Evolutionary conservation across 2,113 vertebrate genomes (phyloP), one percentile per base, ranked within the genome.

Genomic region (Monopterus albus): DNA sequence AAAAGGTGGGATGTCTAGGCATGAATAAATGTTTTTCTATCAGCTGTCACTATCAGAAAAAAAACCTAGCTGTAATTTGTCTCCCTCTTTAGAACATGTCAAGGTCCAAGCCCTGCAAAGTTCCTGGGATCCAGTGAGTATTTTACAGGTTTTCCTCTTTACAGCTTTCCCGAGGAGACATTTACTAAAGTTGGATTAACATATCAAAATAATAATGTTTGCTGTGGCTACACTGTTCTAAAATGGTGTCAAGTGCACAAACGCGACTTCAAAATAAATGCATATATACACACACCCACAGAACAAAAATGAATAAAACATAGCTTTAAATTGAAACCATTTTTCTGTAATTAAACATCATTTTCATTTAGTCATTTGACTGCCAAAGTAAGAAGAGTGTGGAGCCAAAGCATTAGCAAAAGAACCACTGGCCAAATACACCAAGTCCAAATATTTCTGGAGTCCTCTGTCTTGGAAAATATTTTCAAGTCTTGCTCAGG

Each of bases 111-210:
- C 96, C 93, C 40, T 97, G 95, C 72, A 95, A 96, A 92, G 96
- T 99, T 84, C 96, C 97, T 12, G 97, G 97, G 87, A 98, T 99
- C 90, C 95, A 96, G 97, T 99, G 87, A 96, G 96, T 95, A 64
- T 69, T 84, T 53, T 26, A 4, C 7, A 29, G 9, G 3, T 40
- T 66, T 42, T 25, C 2, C 3, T 61, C 10, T 64, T 14, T 15
- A n/a, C 11, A 68, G 10, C 21, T 58, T n/a, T 29, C 52, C 28
- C 53, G 17, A 67, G 15, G 13, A 31, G 46, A 26, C 7, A 7
- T 74, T 20, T 17, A 57, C 7, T 31, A 31, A 39, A 76, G 5
- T 29, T n/a, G 52, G 18, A 53, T 36, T 60, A 49, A 55, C 18
- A 64, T 26, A 26, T 47, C 23, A n/a, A 58, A 57, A 28, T 55